Evolutionary conservation across 2,888 invertebrate genomes (phyloP).

Genomic region (Cabera pusaria): DNA sequence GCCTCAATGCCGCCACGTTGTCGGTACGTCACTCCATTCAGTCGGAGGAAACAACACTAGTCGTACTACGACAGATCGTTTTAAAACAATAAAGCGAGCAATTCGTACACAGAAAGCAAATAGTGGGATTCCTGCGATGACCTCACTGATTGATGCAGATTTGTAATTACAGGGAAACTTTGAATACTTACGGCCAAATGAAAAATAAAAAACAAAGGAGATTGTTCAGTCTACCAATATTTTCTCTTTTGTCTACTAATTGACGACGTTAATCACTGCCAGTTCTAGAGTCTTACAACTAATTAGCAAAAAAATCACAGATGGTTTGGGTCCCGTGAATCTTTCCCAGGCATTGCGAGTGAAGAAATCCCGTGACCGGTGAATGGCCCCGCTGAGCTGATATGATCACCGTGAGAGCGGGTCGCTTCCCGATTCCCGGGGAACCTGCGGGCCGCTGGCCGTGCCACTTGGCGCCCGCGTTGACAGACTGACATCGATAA

Average conservation of each 20-base stretch:
- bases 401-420: slow-evolving; percentile 40
- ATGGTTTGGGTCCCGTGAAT: slow-evolving; percentile 2
- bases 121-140: slow-evolving; percentile 12
- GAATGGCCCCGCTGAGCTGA: too few relatives aligned
- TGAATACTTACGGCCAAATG: too few relatives aligned
- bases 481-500: slow-evolving; percentile 35
- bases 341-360: slow-evolving; percentile 5
- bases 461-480: slow-evolving; percentile 50
- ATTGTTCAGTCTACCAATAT: too few relatives aligned
- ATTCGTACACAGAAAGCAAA: slow-evolving; percentile 24
- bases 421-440: slow-evolving; percentile 45
- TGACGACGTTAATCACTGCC: too few relatives aligned
- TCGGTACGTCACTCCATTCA: slow-evolving; percentile 30
- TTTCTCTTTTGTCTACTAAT: too few relatives aligned
- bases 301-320: slow-evolving; percentile 10
- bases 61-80: slow-evolving; percentile 21
- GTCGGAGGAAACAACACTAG: slow-evolving; percentile 23
- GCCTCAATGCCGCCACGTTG: slow-evolving; percentile 21
- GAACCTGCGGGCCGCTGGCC: slow-evolving; percentile 39
- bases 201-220: too few relatives aligned
- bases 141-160: slow-evolving; percentile 4
- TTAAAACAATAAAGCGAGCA: slow-evolving; percentile 27
- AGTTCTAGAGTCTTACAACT: too few relatives aligned
- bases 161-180: too few relatives aligned
- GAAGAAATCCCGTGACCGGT: too few relatives aligned